Evolutionary conservation across 1,140 invertebrate genomes (phyloP).

Genomic region (Drosophila pallidifrons): DNA sequence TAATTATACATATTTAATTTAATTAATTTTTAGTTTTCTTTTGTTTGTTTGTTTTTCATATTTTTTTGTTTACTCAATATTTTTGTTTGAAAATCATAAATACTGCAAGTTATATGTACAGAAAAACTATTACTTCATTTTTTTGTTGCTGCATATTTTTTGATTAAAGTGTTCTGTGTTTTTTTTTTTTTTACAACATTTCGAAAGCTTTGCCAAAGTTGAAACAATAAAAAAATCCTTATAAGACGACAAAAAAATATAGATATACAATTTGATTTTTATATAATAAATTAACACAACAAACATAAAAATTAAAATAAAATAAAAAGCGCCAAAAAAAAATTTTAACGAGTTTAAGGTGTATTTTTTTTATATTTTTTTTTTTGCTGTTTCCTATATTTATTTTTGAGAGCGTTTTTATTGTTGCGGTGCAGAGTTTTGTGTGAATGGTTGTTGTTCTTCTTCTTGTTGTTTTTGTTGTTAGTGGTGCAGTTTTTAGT

Average conservation of each 20-base stretch:
- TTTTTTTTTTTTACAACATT: slow-evolving; percentile 35
- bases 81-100: slow-evolving; percentile 71
- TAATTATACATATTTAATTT: slow-evolving; percentile 73
- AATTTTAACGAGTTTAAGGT: slow-evolving; percentile 7
- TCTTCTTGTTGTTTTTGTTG: not conserved
- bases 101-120: slow-evolving; percentile 76
- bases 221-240: slow-evolving; percentile 25
- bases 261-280: slow-evolving; percentile 11
- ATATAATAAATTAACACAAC: slow-evolving; percentile 56
- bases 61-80: slow-evolving; percentile 32
- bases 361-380: slow-evolving; percentile 7
- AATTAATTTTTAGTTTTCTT: slow-evolving; percentile 69
- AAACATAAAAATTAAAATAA: slow-evolving; percentile 24
- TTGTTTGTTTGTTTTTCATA: slow-evolving; percentile 38
- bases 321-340: slow-evolving; percentile 39
- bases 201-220: slow-evolving; percentile 46
- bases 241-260: slow-evolving; percentile 23
- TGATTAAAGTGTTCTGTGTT: slow-evolving; percentile 15
- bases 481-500: slow-evolving; percentile 9
- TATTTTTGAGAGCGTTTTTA: slow-evolving; percentile 14
- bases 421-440: slow-evolving; percentile 28
- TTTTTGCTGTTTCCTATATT: slow-evolving; percentile 12
- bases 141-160: not conserved
- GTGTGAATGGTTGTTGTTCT: slow-evolving; percentile 13
- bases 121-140: slow-evolving; percentile 35